A percentile compares a stretch with the other conserved stretches of the same genome.
phyloP scores from a whole-genome alignment of 1,140 invertebrate species.

The Ctenoplectra terminalis region DNA sequence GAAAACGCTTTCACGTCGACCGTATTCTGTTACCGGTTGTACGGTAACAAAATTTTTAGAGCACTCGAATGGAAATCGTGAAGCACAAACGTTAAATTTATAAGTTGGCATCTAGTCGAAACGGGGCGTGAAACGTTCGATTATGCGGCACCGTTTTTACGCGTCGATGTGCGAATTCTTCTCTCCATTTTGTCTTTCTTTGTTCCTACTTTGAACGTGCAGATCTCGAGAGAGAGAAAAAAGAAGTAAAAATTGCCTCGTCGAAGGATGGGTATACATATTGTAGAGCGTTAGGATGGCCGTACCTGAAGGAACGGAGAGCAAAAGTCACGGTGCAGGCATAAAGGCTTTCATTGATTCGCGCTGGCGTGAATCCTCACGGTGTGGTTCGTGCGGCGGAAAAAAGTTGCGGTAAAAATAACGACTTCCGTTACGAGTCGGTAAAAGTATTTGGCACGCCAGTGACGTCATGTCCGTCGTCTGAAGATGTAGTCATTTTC shows the following conservation, averaged over 20 bases:
- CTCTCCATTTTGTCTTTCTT: neutral
- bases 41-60: neutral
- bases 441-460: conserved; percentile 57
- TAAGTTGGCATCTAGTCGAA: neutral
- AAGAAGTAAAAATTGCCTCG: no score
- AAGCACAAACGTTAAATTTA: neutral
- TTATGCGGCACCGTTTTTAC: neutral
- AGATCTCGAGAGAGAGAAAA: neutral
- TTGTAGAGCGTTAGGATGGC: neutral
- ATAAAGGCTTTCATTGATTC: conserved; percentile 27
- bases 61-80: neutral
- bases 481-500: conserved; percentile 54
- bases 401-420: conserved; percentile 49
- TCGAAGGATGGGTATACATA: neutral
- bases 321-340: conserved; percentile 7
- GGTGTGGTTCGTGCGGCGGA: conserved; percentile 24
- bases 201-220: neutral
- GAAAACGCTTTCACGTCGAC: neutral
- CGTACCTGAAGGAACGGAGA: neutral
- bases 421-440: conserved; percentile 56
- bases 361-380: conserved; percentile 46
- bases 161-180: neutral
- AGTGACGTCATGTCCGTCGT: conserved; percentile 67
- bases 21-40: neutral
- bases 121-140: neutral